Evolutionary conservation across 2,888 invertebrate genomes (phyloP).

Genomic region (Mythimna ferrago): DNA sequence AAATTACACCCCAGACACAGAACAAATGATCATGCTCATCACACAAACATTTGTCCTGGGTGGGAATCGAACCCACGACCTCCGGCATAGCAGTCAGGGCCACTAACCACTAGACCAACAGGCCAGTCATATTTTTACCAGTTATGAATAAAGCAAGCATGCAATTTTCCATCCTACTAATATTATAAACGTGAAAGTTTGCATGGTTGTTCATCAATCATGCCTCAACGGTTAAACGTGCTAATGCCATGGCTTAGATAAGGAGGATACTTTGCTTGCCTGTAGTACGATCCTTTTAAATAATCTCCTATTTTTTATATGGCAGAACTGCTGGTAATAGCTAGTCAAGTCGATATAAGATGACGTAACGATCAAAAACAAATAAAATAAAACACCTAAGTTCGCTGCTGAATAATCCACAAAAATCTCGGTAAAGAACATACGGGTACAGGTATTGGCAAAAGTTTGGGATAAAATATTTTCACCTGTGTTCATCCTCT

Average conservation of each 20-base stretch:
- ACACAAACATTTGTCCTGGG: no score
- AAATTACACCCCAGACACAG: no score
- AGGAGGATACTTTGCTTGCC: background rate
- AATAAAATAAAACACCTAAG: background rate
- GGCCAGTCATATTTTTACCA: background rate
- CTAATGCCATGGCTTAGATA: background rate
- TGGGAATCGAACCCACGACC: no score
- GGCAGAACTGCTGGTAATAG: background rate
- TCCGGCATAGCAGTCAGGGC: no score
- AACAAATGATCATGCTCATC: no score
- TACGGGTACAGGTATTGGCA: background rate
- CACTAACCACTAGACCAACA: no score
- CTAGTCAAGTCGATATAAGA: background rate
- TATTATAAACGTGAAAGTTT: background rate
- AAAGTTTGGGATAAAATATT: slow-evolving; percentile 4
- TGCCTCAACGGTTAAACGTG: background rate
- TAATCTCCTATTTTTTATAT: background rate
- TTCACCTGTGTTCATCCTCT: slow-evolving; percentile 21
- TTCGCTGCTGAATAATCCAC: background rate
- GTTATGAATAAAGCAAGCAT: background rate
- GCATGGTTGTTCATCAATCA: background rate
- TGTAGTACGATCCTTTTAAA: background rate
- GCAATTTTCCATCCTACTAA: background rate
- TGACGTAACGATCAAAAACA: background rate
- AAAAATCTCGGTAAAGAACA: background rate